Percentiles rank a stretch among this genome's conserved stretches.
phyloP scores from a whole-genome alignment of 2,113 vertebrate species.

The Hemiscyllium ocellatum region DNA sequence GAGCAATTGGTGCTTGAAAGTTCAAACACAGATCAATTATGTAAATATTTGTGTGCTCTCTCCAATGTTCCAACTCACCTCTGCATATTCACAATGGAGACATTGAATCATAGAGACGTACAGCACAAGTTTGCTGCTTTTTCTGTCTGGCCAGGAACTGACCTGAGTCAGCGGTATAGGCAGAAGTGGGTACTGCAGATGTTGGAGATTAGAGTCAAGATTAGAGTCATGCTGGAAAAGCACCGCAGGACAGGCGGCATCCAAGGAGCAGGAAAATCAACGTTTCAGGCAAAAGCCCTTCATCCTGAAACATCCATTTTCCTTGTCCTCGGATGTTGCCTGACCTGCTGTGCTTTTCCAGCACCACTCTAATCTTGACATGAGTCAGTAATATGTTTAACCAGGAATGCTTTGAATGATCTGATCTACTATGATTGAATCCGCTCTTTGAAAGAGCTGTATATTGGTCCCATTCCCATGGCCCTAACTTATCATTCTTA shows the following conservation, averaged over 20 bases:
- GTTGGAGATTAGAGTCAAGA: too few relatives aligned
- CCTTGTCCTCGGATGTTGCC: too few relatives aligned
- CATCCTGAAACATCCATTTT: too few relatives aligned
- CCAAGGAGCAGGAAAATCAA: too few relatives aligned
- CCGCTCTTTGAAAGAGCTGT: neutral
- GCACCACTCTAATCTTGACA: too few relatives aligned
- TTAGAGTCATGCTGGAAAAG: too few relatives aligned
- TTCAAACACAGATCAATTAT: neutral
- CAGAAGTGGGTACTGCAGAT: too few relatives aligned
- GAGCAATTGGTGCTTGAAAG: neutral
- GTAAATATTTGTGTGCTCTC: neutral
- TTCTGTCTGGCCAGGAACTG: neutral
- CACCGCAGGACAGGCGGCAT: too few relatives aligned
- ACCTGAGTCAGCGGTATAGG: neutral
- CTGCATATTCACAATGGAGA: neutral
- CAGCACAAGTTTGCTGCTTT: neutral
- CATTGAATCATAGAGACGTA: neutral
- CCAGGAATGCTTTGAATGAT: neutral
- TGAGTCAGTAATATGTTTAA: neutral
- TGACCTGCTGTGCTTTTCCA: too few relatives aligned
- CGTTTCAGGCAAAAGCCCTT: too few relatives aligned
- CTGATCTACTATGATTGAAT: neutral
- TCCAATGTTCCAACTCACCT: neutral
- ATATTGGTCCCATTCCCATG: neutral
- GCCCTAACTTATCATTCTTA: neutral